These are phyloP conservation scores for Lasiommata megera DNA, from an alignment of 2,888 invertebrate genomes.

Conservation along the genomic window DNA sequence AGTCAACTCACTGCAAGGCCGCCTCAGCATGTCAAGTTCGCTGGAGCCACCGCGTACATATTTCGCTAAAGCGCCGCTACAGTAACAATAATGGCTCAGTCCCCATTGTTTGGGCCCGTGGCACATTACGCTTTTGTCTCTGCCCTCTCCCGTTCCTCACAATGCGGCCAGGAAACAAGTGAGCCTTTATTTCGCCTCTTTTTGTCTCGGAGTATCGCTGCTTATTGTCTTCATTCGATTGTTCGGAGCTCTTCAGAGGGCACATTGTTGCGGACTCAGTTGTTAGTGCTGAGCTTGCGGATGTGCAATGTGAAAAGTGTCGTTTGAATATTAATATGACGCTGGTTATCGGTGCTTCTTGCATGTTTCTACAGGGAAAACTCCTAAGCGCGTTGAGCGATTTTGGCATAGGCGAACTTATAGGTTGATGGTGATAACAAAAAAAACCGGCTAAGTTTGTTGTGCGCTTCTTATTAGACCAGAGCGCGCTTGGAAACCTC, in stretches of 20 bases:
- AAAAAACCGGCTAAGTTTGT: no score
- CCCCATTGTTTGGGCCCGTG: conserved; percentile 80
- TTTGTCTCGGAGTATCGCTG: conserved; percentile 83
- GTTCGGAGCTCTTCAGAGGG: conserved; percentile 81
- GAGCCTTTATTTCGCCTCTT: conserved; percentile 83
- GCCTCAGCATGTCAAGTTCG: conserved; percentile 76
- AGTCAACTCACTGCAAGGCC: conserved; percentile 46
- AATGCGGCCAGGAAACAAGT: conserved; percentile 82
- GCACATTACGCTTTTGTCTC: conserved; percentile 82
- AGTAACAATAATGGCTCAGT: conserved; percentile 79
- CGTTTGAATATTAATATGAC: conserved; percentile 70
- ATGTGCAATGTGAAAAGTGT: conserved; percentile 75
- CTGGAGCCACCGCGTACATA: conserved; percentile 69
- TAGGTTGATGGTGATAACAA: no score
- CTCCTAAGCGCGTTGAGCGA: no score
- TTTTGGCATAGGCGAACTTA: no score
- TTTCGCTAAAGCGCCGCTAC: conserved; percentile 75
- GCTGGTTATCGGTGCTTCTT: conserved; percentile 42
- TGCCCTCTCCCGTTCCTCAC: conserved; percentile 81
- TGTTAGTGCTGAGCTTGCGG: conserved; percentile 78
- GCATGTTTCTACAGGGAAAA: no score
- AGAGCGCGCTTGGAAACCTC: no score
- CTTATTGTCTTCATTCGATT: conserved; percentile 83
- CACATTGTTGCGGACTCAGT: conserved; percentile 79
- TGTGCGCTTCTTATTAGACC: no score